phyloP scores from a whole-genome alignment of 2,888 invertebrate genomes.

The Zaprionus lineosus region DNA sequence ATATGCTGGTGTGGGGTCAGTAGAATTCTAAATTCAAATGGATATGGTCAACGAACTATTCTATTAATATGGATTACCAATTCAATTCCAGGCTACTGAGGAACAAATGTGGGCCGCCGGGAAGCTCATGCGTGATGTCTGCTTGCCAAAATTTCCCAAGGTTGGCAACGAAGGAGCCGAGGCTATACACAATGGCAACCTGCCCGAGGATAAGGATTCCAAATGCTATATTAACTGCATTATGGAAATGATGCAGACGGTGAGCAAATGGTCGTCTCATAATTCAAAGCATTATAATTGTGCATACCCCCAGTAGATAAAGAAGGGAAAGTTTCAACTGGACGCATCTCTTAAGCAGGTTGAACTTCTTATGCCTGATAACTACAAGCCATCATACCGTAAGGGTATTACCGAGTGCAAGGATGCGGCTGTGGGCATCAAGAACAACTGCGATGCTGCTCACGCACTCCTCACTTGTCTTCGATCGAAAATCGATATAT shows the following conservation, averaged over 20 bases:
- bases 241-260: constrained; percentile 84
- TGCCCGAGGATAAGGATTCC: constrained; percentile 79
- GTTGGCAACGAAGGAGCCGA: constrained; percentile 75
- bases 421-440: constrained; percentile 75
- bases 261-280: constrained; percentile 66
- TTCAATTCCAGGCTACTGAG: constrained; percentile 78
- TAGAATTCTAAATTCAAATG: neutral
- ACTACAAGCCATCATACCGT: constrained; percentile 72
- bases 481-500: constrained; percentile 64
- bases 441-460: constrained; percentile 81
- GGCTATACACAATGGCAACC: constrained; percentile 68
- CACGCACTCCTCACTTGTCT: constrained; percentile 74
- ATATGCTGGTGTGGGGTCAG: constrained; percentile 34
- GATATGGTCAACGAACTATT: neutral
- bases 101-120: constrained; percentile 86
- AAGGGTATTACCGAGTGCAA: constrained; percentile 76
- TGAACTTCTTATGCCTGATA: constrained; percentile 80
- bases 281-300: neutral
- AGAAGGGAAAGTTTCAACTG: constrained; percentile 81
- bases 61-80: neutral
- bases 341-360: constrained; percentile 81
- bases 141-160: constrained; percentile 85
- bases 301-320: constrained; percentile 66
- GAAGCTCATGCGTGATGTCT: constrained; percentile 86
- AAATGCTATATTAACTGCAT: constrained; percentile 85